Evolutionary conservation across 2,797 vertebrate genomes (phyloP), one percentile per base, ranked within the genome.

Genomic region (Octomys mimax): DNA sequence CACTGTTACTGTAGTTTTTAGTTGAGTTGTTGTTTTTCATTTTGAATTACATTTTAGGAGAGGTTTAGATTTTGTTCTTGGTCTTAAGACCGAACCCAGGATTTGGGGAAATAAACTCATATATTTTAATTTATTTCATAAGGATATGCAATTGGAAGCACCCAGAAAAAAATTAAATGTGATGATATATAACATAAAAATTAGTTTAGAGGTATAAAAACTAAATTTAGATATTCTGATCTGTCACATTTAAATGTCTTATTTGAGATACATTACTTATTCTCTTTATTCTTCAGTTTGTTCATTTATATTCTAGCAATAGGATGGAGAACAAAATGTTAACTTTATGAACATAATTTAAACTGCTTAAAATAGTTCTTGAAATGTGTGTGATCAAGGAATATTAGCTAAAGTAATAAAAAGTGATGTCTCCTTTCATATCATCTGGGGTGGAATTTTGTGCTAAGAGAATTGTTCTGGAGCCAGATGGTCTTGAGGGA

Each of bases 401-500:
- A 83, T 93, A 14, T 84, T 93, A 91, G 31, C 13, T 71, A 36
- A 96, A 80, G 83, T 19, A 90, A 39, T 28, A 61, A 79, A 94
- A 82, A 93, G 4, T 46, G 18, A 57, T 36, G 6, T 61, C 78
- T 93, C 36, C 93, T 95, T 87, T n/a, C 52, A 22, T 52, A 54
- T 87, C 49, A 87, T 92, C 49, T 52, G 42, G 36, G 49, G 46
- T 93, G 57, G 95, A 82, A 95, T 87, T 95, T 94, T 86, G 52
- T 94, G 91, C 80, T 94, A 78, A 87, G 31, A 71, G 79, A 93
- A 54, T 91, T 95, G 36, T 93, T 97, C 42, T 82, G 62, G 36
- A 95, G 68, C 33, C 62, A 97, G 89, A 88, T 93, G 94, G 88
- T 91, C 54, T 90, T 93, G 31, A 68, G 92, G 84, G 70, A 93